Evolutionary conservation across 2,113 vertebrate genomes (phyloP).

Genomic region (Poicephalus gulielmi): DNA sequence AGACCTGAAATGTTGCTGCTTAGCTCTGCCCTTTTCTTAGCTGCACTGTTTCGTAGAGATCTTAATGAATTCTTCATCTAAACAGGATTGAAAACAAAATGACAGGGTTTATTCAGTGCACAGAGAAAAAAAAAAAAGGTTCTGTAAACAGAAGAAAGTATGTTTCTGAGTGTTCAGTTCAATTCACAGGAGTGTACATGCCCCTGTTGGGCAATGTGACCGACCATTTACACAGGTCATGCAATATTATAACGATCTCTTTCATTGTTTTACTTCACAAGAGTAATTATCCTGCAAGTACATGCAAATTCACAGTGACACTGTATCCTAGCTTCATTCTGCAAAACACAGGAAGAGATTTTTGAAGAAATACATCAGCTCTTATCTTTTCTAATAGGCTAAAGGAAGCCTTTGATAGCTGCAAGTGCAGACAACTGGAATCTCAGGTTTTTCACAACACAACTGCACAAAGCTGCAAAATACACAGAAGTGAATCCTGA

Average conservation of each 20-base stretch:
- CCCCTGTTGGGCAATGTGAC: rapidly evolving
- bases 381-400: rapidly evolving
- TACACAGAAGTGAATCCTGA: neutral
- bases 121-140: neutral
- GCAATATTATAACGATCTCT: rapidly evolving
- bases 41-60: constrained; percentile 86
- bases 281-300: neutral
- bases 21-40: constrained; percentile 90
- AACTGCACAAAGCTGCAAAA: neutral
- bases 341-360: neutral
- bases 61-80: constrained; percentile 91
- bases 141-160: rapidly evolving
- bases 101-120: neutral
- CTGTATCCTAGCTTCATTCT: neutral
- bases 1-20: constrained; percentile 77
- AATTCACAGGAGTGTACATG: rapidly evolving
- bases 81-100: neutral
- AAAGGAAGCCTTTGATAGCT: neutral
- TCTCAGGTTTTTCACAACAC: neutral
- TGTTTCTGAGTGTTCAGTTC: neutral
- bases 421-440: rapidly evolving
- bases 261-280: neutral
- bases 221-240: rapidly evolving
- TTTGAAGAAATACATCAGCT: neutral
- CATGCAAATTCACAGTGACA: rapidly evolving